Conservation (phyloP, 1,140 invertebrate genomes). For the Bombus confusus region DNA sequence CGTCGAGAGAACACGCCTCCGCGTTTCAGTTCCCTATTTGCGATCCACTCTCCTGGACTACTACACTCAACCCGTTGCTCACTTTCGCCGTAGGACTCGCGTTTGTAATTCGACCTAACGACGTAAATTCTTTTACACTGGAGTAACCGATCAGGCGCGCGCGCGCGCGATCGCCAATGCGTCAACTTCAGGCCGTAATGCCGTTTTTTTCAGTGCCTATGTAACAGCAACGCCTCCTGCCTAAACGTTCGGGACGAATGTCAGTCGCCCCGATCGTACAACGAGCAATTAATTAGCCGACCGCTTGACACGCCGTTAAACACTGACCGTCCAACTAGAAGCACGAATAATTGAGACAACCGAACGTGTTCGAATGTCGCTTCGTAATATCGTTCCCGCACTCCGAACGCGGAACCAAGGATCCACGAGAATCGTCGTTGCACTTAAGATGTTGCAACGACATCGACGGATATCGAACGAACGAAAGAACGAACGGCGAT, state of each 20-base stretch:
- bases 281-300: slow-evolving; percentile 16
- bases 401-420: neutral
- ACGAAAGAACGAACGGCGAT: neutral
- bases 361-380: neutral
- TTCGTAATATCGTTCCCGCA: slow-evolving; percentile 12
- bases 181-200: neutral
- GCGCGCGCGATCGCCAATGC: neutral
- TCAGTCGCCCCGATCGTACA: neutral
- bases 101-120: neutral
- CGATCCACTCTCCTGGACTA: slow-evolving; percentile 5
- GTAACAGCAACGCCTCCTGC: neutral
- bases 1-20: neutral
- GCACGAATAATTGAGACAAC: neutral
- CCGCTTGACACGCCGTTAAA: slow-evolving; percentile 3
- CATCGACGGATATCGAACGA: slow-evolving; percentile 21
- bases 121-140: slow-evolving; percentile 4
- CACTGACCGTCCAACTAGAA: neutral
- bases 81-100: slow-evolving; percentile 37
- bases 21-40: slow-evolving; percentile 10
- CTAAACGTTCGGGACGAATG: slow-evolving; percentile 10
- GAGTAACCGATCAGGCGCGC: neutral
- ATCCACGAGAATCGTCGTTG: neutral
- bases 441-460: slow-evolving; percentile 1
- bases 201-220: neutral
- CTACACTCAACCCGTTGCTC: slow-evolving; percentile 6